Conservation (phyloP, 2,888 invertebrate genomes). For the Gryllus longicercus region DNA sequence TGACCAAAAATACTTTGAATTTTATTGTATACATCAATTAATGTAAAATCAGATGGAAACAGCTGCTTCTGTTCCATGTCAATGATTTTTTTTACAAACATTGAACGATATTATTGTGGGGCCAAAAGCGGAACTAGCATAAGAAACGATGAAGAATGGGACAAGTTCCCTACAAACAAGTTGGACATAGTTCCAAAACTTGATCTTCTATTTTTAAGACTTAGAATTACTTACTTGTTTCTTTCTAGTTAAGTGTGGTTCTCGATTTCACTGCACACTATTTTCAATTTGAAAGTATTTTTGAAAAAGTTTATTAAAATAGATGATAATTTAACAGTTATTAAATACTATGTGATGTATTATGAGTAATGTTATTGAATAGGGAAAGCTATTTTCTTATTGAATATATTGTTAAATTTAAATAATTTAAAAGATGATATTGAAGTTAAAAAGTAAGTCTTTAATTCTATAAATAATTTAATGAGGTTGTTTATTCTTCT, state of each 20-base stretch:
- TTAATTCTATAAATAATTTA: slow-evolving; percentile 4
- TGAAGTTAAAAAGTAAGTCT: not conserved
- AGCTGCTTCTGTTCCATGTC: not conserved
- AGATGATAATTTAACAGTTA: no score
- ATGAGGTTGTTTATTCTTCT: not conserved
- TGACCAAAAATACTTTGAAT: no score
- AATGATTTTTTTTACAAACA: not conserved
- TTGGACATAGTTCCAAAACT: no score
- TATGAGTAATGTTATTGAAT: slow-evolving; percentile 24
- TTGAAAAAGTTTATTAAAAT: no score
- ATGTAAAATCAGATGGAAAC: not conserved
- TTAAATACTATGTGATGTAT: not conserved
- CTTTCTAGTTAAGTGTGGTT: no score
- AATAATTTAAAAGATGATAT: not conserved
- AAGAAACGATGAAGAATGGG: not conserved
- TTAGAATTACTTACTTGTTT: no score
- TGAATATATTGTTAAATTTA: slow-evolving; percentile 27
- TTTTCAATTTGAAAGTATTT: no score
- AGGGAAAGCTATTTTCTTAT: slow-evolving; percentile 26
- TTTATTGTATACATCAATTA: no score
- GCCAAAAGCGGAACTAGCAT: not conserved
- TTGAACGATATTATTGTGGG: not conserved
- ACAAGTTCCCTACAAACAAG: not conserved
- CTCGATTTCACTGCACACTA: no score
- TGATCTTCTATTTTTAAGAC: no score